These are phyloP conservation scores for Actinemys pallida DNA, from an alignment of 2,113 vertebrate genomes.

Conservation along the genomic window DNA sequence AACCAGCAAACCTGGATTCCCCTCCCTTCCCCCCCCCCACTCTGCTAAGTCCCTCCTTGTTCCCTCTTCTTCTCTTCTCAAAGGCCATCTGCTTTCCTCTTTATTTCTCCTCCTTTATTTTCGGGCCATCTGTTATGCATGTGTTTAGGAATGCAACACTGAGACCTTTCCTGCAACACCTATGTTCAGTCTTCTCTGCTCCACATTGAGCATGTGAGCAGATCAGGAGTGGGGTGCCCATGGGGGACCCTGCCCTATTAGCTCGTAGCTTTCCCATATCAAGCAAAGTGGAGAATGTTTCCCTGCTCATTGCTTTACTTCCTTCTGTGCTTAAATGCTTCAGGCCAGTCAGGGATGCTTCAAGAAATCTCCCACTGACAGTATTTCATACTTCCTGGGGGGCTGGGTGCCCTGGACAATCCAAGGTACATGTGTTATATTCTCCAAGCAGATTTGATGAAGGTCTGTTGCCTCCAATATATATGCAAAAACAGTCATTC, in stretches of 20 bases:
- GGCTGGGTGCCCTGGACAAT: not conserved
- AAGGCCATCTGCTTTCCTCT: not conserved
- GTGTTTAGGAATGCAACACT: not conserved
- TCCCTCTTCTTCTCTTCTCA: not conserved
- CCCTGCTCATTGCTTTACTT: not conserved
- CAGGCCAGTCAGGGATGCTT: not conserved
- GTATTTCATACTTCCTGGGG: not conserved
- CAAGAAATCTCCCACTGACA: not conserved
- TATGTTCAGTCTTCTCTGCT: not conserved
- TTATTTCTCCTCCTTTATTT: not conserved
- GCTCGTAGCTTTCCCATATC: not conserved
- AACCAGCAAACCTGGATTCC: not conserved
- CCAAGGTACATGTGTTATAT: not conserved
- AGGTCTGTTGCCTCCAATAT: not conserved
- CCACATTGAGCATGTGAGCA: not conserved
- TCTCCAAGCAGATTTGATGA: not conserved
- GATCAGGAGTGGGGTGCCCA: not conserved
- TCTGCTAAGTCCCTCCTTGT: not conserved
- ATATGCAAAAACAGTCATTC: accelerated
- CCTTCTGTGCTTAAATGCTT: not conserved
- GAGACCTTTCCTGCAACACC: not conserved
- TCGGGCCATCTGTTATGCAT: not conserved
- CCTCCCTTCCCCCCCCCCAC: conserved; percentile 10
- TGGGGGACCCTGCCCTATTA: not conserved
- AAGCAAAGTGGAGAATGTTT: not conserved